These are phyloP conservation scores for Galleria mellonella DNA, from an alignment of 1,140 invertebrate species.

Conservation along the genomic window DNA sequence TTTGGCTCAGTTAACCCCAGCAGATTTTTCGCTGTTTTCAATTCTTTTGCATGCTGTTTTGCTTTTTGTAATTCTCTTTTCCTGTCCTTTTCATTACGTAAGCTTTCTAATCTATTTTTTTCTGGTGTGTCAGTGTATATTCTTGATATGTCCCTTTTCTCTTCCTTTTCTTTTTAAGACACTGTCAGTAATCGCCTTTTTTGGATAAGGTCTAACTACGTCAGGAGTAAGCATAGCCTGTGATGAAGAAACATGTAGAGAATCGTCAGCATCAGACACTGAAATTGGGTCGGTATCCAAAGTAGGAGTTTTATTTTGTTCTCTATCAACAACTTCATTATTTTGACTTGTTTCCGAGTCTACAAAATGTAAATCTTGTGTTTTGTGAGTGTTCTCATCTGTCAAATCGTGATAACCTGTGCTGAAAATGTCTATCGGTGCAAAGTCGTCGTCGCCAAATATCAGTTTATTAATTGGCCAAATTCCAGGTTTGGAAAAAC, in stretches of 20 bases:
- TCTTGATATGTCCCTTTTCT: constrained; percentile 6
- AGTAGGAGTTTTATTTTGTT: neutral
- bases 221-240: neutral
- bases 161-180: constrained; percentile 8
- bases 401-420: neutral
- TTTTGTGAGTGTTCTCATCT: constrained; percentile 1
- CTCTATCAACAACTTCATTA: neutral
- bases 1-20: constrained; percentile 20
- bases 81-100: constrained; percentile 18
- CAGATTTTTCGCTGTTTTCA: constrained; percentile 22
- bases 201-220: constrained; percentile 6
- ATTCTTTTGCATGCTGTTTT: constrained; percentile 19
- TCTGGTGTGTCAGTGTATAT: constrained; percentile 15
- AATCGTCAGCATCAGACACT: neutral
- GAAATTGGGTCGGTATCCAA: neutral
- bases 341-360: neutral
- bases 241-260: neutral
- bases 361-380: neutral
- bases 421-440: constrained; percentile 10
- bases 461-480: constrained; percentile 34
- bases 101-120: constrained; percentile 21
- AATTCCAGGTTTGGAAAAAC: constrained; percentile 33
- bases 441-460: constrained; percentile 34
- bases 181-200: constrained; percentile 2
- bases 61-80: constrained; percentile 20